Percentiles rank a stretch among this genome's conserved stretches.
Conservation (phyloP, 30 jellyfish, hydroid and myxozoan species). For the Aurelia aurita region DNA sequence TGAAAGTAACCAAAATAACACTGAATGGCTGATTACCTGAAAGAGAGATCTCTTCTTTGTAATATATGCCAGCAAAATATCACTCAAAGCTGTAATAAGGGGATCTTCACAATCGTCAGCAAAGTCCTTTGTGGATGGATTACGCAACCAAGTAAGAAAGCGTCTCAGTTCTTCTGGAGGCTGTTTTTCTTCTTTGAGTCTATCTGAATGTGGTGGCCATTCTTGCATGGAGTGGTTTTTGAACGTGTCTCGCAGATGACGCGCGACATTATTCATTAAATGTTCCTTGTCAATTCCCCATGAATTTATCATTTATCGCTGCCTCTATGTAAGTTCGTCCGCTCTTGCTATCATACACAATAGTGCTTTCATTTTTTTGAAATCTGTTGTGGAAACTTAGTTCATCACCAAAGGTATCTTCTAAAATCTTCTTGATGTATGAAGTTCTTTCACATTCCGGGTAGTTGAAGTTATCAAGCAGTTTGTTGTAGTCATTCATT, state of each 20-base stretch:
- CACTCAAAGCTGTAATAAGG: conserved; percentile 23
- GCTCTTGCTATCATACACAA: conserved; percentile 26
- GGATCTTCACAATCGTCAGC: conserved; percentile 30
- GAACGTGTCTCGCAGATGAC: conserved; percentile 25
- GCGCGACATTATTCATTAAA: conserved; percentile 34
- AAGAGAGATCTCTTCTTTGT: conserved; percentile 3
- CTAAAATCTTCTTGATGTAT: conserved; percentile 5
- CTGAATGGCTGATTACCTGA: conserved; percentile 6
- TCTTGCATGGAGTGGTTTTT: conserved; percentile 26
- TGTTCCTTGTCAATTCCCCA: conserved; percentile 43
- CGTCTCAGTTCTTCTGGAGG: conserved; percentile 34
- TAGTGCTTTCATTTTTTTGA: conserved; percentile 17
- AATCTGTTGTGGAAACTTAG: conserved; percentile 7
- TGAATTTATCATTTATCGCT: conserved; percentile 36
- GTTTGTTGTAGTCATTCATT: conserved; percentile 41
- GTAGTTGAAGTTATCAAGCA: conserved; percentile 6
- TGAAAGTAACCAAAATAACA: conserved; percentile 18
- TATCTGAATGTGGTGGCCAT: conserved; percentile 26
- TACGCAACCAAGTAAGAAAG: conserved; percentile 13
- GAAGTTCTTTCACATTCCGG: conserved; percentile 20
- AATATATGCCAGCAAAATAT: conserved; percentile 12
- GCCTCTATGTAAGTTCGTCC: conserved; percentile 28
- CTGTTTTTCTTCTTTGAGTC: conserved; percentile 20
- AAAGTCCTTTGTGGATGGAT: conserved; percentile 23
- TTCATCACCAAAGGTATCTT: conserved; percentile 18